A percentile compares a stretch with the other conserved stretches of the same genome.
These are phyloP conservation scores for Dione vanillae DNA, from an alignment of 2,888 invertebrate genomes.

Conservation along the genomic window DNA sequence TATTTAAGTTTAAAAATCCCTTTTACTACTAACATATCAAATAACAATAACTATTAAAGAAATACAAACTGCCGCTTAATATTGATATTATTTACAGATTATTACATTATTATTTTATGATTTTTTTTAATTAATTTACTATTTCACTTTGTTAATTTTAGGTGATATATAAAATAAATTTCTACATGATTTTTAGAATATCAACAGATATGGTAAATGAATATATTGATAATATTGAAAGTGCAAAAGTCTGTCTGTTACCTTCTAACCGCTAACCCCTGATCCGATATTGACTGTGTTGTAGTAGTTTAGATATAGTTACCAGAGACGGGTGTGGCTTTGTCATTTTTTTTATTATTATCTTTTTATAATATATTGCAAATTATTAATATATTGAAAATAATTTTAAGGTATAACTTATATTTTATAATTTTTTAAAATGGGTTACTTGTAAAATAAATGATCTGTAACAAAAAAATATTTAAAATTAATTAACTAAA, in stretches of 20 bases:
- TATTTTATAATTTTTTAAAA: too few relatives aligned
- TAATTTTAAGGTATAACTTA: too few relatives aligned
- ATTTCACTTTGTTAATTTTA: not conserved
- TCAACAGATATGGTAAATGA: not conserved
- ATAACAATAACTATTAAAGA: too few relatives aligned
- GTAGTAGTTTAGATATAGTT: slow-evolving; percentile 16
- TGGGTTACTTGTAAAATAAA: too few relatives aligned
- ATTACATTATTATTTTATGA: not conserved
- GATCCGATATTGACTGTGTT: slow-evolving; percentile 7
- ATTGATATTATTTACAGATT: too few relatives aligned
- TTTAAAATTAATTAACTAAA: too few relatives aligned
- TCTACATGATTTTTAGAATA: not conserved
- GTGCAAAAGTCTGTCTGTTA: slow-evolving; percentile 22
- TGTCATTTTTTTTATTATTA: not conserved
- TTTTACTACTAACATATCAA: too few relatives aligned
- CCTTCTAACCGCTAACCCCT: slow-evolving; percentile 20
- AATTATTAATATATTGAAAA: too few relatives aligned
- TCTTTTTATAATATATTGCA: not conserved
- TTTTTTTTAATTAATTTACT: slow-evolving; percentile 11
- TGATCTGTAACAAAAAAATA: too few relatives aligned
- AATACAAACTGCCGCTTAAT: too few relatives aligned
- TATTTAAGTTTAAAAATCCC: too few relatives aligned
- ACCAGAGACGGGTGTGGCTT: slow-evolving; percentile 16
- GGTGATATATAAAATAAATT: not conserved
- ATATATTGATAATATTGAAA: not conserved